Base-by-base conservation (phyloP, 2,113 vertebrate genomes). In the Heterocephalus glaber region DNA sequence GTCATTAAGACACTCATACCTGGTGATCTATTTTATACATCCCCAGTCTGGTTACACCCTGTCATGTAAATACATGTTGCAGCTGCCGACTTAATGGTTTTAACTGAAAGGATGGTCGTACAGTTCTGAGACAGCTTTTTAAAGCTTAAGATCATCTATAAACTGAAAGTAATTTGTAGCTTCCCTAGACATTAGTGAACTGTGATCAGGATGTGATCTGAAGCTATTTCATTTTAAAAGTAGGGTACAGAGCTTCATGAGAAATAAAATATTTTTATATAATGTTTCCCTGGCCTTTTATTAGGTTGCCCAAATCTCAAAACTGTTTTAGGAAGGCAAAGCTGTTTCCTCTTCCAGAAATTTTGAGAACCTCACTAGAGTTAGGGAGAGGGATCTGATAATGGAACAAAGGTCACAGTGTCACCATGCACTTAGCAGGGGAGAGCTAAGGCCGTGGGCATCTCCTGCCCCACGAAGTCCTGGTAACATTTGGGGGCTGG, bases 1-100 rank as follows among this genome's bases (percentile, higher is more conserved):
- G 19, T n/a, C 84, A 92, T 63, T 87, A 93, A 93, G 77, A 90
- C 35, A 77, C n/a, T 70, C 76, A 22, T 89, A 72, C 44, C 63
- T 82, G 68, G 24, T 47, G 17, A 89, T 95, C 68, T 87, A 11
- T 90, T 90, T 88, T 49, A 47, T 47, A 38, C 28, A 33, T 63
- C 63, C 30, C 88, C n/a, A 49, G 61, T 56, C 41, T 35, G 19
- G 17, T 49, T 80, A 81, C 1, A 58, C 47, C 41, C 11, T 82
- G 44, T 49, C 49, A 26, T 60, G 52, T 87, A 72, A 93, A 92
- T n/a, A 79, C 20, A n/a, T 1, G 12, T 30, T 66, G 4, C 30
- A 66, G 22, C 35, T 41, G 17, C 30, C n/a, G n/a, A 83, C 47
- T 80, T 85, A 70, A 49, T 38, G 10, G 14, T 74, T 88, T 56